Percentiles rank a stretch among this genome's conserved stretches.
Conservation (phyloP, 23 tunicate genomes). For the Botrylloides violaceus region DNA sequence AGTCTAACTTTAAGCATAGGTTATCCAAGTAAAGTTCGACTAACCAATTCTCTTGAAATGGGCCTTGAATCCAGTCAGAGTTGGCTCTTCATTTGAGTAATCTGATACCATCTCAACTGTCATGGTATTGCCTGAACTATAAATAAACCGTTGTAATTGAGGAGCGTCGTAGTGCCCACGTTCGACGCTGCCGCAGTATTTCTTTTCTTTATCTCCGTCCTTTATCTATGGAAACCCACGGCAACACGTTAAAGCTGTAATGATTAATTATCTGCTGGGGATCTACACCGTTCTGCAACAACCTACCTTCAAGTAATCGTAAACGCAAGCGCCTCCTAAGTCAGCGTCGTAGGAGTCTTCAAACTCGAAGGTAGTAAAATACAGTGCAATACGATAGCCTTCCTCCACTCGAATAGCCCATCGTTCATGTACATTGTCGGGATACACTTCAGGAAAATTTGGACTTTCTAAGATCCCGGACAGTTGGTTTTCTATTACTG, state of each 20-base stretch:
- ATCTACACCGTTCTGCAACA: not conserved
- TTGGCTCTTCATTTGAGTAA: conserved; percentile 70
- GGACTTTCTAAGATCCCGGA: conserved; percentile 53
- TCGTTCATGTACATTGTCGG: conserved; percentile 26
- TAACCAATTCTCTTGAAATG: conserved; percentile 53
- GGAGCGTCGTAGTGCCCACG: conserved; percentile 23
- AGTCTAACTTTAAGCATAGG: not conserved
- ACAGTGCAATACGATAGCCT: conserved; percentile 43
- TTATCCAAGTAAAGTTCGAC: not conserved
- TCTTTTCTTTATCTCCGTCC: not conserved
- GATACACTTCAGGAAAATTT: conserved; percentile 34
- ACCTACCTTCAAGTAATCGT: conserved; percentile 55
- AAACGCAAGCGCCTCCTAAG: conserved; percentile 56
- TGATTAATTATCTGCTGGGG: too few relatives aligned
- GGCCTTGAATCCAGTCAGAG: conserved; percentile 37
- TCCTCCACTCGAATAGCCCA: conserved; percentile 43
- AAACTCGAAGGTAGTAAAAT: conserved; percentile 51
- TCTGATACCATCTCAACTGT: conserved; percentile 50
- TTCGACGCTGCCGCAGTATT: conserved; percentile 17
- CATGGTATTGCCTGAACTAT: conserved; percentile 32
- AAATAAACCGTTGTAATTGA: not conserved
- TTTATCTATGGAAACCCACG: not conserved
- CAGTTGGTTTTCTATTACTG: not conserved
- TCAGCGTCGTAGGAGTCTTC: conserved; percentile 78
- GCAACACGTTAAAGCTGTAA: too few relatives aligned